A percentile compares a stretch with the other conserved stretches of the same genome.
These are phyloP conservation scores for Callinectes sapidus DNA, from an alignment of 2,888 invertebrate species.

Conservation along the genomic window DNA sequence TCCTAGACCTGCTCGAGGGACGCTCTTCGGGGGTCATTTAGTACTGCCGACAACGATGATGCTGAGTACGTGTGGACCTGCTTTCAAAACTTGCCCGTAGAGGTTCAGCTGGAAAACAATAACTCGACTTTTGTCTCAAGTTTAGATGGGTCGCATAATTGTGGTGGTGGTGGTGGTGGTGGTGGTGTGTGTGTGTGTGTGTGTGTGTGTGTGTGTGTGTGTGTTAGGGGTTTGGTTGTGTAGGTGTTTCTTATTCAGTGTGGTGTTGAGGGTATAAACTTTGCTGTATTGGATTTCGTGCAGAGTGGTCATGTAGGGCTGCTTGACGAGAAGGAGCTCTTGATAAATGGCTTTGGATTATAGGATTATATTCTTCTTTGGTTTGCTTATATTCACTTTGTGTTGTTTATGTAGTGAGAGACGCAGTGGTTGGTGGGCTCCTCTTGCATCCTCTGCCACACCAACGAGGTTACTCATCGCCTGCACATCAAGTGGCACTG, in stretches of 20 bases:
- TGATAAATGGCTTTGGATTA: background rate
- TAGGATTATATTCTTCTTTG: background rate
- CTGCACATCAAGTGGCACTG: background rate
- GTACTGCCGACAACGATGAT: too few species aligned
- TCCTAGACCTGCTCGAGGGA: too few species aligned
- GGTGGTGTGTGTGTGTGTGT: background rate
- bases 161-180: too few species aligned
- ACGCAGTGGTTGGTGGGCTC: background rate
- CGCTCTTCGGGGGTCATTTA: too few species aligned
- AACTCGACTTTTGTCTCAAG: too few species aligned
- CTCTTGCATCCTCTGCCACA: background rate
- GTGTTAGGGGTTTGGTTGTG: background rate
- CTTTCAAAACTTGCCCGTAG: too few species aligned
- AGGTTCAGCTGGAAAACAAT: too few species aligned
- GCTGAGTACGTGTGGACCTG: too few species aligned
- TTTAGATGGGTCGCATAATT: too few species aligned
- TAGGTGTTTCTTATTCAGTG: background rate
- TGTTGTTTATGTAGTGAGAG: background rate
- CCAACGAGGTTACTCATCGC: background rate
- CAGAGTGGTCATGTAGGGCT: background rate
- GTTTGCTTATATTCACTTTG: background rate
- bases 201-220: background rate
- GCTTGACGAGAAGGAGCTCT: background rate
- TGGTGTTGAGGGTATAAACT: background rate
- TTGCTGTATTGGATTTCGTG: background rate